phyloP scores from a whole-genome alignment of 64 coral and sea anemone species.

The Stichodactyla helianthus region DNA sequence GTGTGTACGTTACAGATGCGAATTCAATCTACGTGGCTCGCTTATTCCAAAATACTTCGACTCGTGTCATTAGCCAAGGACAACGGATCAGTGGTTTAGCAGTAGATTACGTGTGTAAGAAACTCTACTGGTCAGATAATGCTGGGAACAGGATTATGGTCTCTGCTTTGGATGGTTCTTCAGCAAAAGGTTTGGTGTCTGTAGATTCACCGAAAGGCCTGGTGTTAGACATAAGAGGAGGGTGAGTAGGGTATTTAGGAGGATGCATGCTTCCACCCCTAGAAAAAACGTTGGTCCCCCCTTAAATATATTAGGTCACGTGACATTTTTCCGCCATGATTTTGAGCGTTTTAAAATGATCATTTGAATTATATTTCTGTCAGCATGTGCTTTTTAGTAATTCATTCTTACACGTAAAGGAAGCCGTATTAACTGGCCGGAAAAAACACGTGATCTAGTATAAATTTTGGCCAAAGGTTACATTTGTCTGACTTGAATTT shows the following conservation, averaged over 20 bases:
- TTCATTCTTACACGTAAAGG: no score
- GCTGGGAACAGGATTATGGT: not conserved
- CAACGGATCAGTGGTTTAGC: not conserved
- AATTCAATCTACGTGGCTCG: not conserved
- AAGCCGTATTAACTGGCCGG: no score
- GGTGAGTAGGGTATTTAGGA: constrained; percentile 6
- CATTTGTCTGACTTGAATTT: not conserved
- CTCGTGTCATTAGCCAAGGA: not conserved
- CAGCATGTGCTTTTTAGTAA: no score
- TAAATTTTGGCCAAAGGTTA: no score
- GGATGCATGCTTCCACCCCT: no score
- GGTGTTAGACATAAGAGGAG: constrained; percentile 11
- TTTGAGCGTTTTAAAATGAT: no score
- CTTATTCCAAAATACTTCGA: not conserved
- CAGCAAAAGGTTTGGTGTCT: not conserved
- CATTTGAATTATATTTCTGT: no score
- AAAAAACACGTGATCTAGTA: no score
- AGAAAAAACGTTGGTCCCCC: no score
- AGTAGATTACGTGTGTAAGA: constrained; percentile 6
- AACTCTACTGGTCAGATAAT: constrained; percentile 15
- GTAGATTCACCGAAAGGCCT: constrained; percentile 3
- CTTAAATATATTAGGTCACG: no score
- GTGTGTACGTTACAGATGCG: not conserved
- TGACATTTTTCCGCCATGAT: no score
- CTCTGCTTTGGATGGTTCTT: not conserved